phyloP scores from a whole-genome alignment of 1,140 invertebrate genomes.

The Ostrea edulis region DNA sequence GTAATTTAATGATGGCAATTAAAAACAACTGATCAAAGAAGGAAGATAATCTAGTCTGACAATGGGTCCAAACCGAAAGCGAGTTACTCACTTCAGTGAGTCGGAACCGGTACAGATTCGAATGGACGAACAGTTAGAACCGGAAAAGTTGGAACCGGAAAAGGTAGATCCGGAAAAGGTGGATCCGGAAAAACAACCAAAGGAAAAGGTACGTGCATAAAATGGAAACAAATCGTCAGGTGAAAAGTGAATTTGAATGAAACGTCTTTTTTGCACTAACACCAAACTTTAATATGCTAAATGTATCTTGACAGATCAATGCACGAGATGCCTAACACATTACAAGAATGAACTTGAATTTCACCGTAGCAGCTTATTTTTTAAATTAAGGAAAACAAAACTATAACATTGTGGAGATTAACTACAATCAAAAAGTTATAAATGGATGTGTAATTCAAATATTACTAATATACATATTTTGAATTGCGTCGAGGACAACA shows the following conservation, averaged over 20 bases:
- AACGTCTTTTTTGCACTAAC: not conserved
- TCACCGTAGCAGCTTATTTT: too few species aligned
- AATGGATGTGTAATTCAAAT: too few species aligned
- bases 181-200: not conserved
- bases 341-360: too few species aligned
- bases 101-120: constrained; percentile 6
- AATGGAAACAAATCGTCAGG: not conserved
- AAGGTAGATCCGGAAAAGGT: not conserved
- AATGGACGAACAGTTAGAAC: constrained; percentile 17
- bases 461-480: too few species aligned
- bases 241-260: not conserved
- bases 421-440: too few species aligned
- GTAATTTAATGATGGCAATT: not conserved
- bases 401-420: too few species aligned
- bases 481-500: too few species aligned
- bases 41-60: not conserved
- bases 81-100: constrained; percentile 14
- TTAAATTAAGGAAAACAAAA: too few species aligned
- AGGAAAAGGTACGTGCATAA: not conserved
- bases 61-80: constrained; percentile 12
- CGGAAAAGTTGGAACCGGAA: constrained; percentile 6
- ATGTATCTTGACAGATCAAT: not conserved
- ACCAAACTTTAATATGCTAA: not conserved
- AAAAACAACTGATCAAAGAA: not conserved
- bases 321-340: too few species aligned